Conservation (phyloP, 92 coral and sea anemone species). For the Epizoanthus stellaris region DNA sequence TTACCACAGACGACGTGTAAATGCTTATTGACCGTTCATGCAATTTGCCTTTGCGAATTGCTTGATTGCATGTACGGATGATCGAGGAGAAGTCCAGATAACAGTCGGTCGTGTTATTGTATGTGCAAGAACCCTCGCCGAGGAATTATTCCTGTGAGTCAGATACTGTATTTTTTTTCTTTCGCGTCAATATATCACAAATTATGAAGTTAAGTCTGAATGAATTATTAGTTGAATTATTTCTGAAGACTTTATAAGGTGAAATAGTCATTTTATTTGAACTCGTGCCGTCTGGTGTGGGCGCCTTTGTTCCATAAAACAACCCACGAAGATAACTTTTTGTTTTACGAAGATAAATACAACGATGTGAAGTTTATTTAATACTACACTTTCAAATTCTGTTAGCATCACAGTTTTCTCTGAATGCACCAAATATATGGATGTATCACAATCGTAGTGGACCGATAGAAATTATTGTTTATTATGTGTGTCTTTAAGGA, state of each 20-base stretch:
- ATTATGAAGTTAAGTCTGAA: neutral
- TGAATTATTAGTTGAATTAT: neutral
- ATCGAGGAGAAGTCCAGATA: neutral
- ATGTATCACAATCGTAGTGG: too few relatives aligned
- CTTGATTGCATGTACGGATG: neutral
- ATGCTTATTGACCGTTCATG: neutral
- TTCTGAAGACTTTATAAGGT: neutral
- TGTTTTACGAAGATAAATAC: neutral
- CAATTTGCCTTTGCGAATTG: slow-evolving; percentile 2
- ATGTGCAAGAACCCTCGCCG: neutral
- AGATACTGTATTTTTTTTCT: neutral
- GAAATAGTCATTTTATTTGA: neutral
- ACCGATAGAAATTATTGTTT: too few relatives aligned
- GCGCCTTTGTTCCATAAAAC: slow-evolving; percentile 12
- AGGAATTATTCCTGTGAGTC: neutral
- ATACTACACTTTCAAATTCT: neutral
- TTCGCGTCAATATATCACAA: neutral
- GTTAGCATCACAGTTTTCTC: neutral
- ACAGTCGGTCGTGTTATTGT: neutral
- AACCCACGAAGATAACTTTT: slow-evolving; percentile 14
- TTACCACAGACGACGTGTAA: slow-evolving; percentile 1
- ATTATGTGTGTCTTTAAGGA: neutral
- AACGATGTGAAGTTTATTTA: neutral
- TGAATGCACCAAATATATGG: neutral
- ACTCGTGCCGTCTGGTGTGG: slow-evolving; percentile 33